These are phyloP conservation scores for Nipponacmea schrenckii DNA, from an alignment of 2,888 invertebrate genomes.

Conservation along the genomic window DNA sequence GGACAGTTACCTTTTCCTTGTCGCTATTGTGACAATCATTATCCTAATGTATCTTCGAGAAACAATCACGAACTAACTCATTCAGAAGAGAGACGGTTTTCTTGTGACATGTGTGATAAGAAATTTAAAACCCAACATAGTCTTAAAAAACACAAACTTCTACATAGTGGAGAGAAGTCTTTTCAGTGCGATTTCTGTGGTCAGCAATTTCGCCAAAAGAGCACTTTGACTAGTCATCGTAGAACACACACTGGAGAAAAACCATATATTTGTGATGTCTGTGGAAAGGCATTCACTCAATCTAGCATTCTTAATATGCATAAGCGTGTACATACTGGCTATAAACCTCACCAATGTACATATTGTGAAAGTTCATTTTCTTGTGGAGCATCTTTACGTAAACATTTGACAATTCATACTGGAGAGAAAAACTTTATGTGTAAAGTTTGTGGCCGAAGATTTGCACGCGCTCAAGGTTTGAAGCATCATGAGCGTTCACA, in stretches of 20 bases:
- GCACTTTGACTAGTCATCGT: background rate
- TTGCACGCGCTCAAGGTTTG: conserved; percentile 2
- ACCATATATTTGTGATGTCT: background rate
- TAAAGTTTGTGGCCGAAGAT: background rate
- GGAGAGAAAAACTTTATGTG: conserved; percentile 11
- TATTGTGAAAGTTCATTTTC: conserved; percentile 5
- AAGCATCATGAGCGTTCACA: conserved; percentile 3
- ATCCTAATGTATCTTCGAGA: background rate
- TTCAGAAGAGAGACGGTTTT: background rate
- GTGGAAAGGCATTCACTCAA: conserved; percentile 1
- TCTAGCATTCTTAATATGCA: background rate
- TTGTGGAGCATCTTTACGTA: background rate
- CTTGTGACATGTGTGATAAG: conserved; percentile 3
- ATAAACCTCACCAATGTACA: conserved; percentile 9
- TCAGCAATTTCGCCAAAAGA: conserved; percentile 5
- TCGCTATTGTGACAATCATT: background rate
- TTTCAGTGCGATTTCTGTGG: conserved; percentile 2
- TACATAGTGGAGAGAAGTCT: background rate
- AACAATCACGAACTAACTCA: background rate
- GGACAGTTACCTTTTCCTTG: background rate
- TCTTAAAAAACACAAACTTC: background rate
- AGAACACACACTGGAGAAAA: conserved; percentile 4
- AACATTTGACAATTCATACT: conserved; percentile 8
- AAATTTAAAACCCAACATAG: background rate
- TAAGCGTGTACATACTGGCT: background rate